Percentiles rank a stretch among this genome's conserved stretches.
phyloP scores from a whole-genome alignment of 2,113 vertebrate genomes.

The Hemibagrus wyckioides region DNA sequence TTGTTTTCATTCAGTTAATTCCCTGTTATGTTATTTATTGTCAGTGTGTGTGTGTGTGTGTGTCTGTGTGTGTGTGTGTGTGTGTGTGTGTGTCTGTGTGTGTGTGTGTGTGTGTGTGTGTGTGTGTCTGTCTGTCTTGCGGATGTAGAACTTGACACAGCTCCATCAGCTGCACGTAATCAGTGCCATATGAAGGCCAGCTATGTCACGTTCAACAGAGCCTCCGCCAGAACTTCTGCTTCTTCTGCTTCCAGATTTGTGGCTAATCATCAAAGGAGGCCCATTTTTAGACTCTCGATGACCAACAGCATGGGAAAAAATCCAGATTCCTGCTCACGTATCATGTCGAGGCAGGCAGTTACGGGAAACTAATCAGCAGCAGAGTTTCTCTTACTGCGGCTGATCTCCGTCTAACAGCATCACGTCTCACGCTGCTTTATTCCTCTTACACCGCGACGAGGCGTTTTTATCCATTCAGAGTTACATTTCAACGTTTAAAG shows the following conservation, averaged over 20 bases:
- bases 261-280: not conserved
- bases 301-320: not conserved
- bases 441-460: not conserved
- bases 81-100: not conserved
- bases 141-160: not conserved
- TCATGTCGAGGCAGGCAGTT: not conserved
- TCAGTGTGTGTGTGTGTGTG: not conserved
- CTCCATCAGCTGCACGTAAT: constrained; percentile 3
- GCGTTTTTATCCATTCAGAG: not conserved
- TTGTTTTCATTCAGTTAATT: not conserved
- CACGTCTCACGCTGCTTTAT: not conserved
- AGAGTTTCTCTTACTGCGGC: not conserved
- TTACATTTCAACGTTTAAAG: not conserved
- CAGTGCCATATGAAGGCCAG: not conserved
- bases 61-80: constrained; percentile 1
- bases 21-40: too few species aligned
- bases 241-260: constrained; percentile 1
- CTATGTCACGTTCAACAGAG: not conserved
- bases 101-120: not conserved
- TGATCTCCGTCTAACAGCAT: not conserved
- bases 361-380: not conserved
- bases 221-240: not conserved
- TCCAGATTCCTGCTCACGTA: not conserved
- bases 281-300: not conserved
- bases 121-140: not conserved